phyloP scores from a whole-genome alignment of 2,113 vertebrate genomes.

The Eretmochelys imbricata region DNA sequence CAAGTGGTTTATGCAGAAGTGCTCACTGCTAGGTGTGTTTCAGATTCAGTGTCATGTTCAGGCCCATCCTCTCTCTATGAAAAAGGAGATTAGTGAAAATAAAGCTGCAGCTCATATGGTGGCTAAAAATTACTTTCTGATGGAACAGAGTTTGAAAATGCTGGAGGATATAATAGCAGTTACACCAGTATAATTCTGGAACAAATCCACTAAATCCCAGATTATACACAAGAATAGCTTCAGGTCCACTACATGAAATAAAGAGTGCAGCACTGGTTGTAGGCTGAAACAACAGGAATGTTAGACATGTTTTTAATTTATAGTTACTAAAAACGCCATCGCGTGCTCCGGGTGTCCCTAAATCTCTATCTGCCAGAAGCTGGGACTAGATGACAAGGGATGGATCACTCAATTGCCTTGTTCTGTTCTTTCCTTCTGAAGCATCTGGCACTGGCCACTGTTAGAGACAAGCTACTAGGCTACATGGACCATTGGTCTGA shows the following conservation, averaged over 20 bases:
- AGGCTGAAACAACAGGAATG: neutral
- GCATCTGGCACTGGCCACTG: neutral
- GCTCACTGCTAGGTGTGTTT: neutral
- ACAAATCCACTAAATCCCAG: neutral
- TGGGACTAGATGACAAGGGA: neutral
- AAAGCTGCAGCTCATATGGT: neutral
- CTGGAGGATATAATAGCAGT: neutral
- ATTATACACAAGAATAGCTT: neutral
- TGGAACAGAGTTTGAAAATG: neutral
- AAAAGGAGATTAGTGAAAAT: neutral
- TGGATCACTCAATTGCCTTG: neutral
- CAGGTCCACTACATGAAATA: neutral
- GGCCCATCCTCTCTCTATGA: neutral
- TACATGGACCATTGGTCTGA: neutral
- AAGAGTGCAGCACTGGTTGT: neutral
- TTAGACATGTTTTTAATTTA: neutral
- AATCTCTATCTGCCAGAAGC: neutral
- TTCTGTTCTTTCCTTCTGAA: neutral
- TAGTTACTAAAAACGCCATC: neutral
- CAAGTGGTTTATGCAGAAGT: neutral
- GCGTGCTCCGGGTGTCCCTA: neutral
- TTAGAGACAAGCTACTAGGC: neutral
- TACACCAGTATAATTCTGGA: neutral
- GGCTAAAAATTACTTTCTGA: neutral
- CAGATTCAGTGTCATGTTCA: neutral